These are phyloP conservation scores for Hippasteria phrygiana DNA, from an alignment of 53 echinoderm and acorn worm genomes.

Conservation along the genomic window DNA sequence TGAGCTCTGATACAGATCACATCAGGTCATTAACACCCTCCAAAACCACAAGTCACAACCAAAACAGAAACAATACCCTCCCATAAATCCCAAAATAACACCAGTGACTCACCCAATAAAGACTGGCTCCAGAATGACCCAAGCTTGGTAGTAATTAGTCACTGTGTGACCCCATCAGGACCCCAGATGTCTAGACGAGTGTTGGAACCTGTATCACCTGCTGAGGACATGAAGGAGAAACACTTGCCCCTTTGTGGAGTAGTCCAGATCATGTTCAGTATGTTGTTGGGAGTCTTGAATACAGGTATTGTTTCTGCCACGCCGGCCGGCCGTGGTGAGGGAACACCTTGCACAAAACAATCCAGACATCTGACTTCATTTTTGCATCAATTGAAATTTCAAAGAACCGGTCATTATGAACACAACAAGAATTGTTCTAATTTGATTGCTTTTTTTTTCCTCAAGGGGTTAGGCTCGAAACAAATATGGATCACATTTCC, in stretches of 20 bases:
- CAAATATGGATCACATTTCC: no score
- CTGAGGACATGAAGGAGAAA: conserved; percentile 32
- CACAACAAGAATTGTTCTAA: neutral
- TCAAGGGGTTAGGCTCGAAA: no score
- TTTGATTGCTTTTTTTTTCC: neutral
- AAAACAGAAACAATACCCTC: conserved; percentile 2
- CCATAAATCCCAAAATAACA: neutral
- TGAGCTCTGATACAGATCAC: neutral
- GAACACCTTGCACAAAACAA: neutral
- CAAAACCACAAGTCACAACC: conserved; percentile 33
- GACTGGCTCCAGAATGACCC: conserved; percentile 4
- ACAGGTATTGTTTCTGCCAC: neutral
- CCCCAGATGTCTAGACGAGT: conserved; percentile 57
- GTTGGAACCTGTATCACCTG: neutral
- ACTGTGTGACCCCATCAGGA: conserved; percentile 37
- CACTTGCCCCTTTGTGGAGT: conserved; percentile 17
- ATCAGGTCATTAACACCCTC: conserved; percentile 40
- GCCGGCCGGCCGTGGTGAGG: neutral
- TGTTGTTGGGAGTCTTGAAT: neutral
- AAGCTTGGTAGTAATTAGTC: conserved; percentile 38
- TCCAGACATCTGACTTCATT: no score
- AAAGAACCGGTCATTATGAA: no score
- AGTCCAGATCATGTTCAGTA: neutral
- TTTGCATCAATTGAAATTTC: no score
- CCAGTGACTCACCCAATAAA: conserved; percentile 14